Evolutionary conservation across 30 jellyfish, hydroid and myxozoan genomes (phyloP).

Genomic region (Turritopsis dohrnii): DNA sequence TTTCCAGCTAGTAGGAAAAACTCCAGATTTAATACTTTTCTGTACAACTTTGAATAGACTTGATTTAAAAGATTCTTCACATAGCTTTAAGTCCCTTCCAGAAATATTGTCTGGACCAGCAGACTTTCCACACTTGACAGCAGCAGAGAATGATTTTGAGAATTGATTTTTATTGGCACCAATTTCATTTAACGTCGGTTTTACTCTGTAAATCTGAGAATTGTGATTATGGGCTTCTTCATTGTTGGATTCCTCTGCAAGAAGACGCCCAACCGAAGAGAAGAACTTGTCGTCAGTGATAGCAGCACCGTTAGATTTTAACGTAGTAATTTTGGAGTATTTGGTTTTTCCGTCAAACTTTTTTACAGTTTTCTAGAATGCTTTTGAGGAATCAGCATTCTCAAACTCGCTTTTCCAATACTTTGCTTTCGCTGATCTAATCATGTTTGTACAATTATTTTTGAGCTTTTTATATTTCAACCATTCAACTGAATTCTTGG

Average conservation of each 20-base stretch:
- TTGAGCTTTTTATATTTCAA: not conserved
- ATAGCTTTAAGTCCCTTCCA: not conserved
- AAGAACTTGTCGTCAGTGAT: conserved; percentile 27
- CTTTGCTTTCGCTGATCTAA: conserved; percentile 7
- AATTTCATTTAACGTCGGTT: conserved; percentile 30
- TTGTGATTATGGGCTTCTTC: conserved; percentile 21
- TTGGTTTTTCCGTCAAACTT: too few species aligned
- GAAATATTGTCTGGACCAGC: not conserved
- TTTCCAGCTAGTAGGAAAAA: not conserved
- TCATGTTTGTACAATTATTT: not conserved
- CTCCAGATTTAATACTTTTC: not conserved
- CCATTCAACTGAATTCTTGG: too few species aligned
- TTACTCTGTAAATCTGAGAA: conserved; percentile 29
- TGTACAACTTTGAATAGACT: not conserved
- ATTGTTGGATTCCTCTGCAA: conserved; percentile 20
- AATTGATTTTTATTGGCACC: conserved; percentile 8
- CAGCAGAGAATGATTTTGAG: not conserved
- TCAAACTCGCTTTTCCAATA: conserved; percentile 38
- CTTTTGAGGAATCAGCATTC: conserved; percentile 9
- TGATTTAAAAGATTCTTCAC: not conserved
- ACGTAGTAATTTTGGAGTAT: conserved; percentile 33
- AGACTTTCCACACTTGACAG: not conserved
- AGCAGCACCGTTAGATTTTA: conserved; percentile 17
- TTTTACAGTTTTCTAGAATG: conserved; percentile 33
- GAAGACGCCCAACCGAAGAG: conserved; percentile 28